Percentiles rank a stretch among this genome's conserved stretches.
These are phyloP conservation scores for Halcyon badia DNA, from an alignment of 2,797 vertebrate genomes.

Conservation along the genomic window DNA sequence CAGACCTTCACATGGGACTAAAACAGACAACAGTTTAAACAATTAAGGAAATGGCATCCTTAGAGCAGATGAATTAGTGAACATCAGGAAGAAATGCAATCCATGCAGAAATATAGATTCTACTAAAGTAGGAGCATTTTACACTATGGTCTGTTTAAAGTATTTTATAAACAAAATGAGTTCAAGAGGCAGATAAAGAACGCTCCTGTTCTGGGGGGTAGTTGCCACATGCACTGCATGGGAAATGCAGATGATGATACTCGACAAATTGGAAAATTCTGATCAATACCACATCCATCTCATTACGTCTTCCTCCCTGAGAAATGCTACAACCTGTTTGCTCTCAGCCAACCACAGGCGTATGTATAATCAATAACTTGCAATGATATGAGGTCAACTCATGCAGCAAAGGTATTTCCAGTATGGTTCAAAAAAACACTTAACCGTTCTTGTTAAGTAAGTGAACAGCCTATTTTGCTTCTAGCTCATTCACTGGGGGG, in stretches of 20 bases:
- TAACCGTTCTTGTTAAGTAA: constrained; percentile 40
- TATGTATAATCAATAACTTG: constrained; percentile 29
- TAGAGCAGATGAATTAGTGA: background rate
- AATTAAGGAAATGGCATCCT: background rate
- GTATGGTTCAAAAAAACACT: constrained; percentile 23
- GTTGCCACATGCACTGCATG: background rate
- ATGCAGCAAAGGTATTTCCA: constrained; percentile 4
- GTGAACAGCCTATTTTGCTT: background rate
- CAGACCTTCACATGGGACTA: background rate
- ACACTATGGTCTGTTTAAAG: background rate
- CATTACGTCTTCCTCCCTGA: background rate
- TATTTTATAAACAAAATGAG: background rate
- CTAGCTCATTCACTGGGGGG: background rate
- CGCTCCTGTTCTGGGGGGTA: accelerated
- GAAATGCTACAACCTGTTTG: background rate
- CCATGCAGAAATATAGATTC: background rate
- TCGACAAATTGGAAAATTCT: background rate
- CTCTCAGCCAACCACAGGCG: constrained; percentile 13
- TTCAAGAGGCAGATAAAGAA: background rate
- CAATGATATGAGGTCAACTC: constrained; percentile 16
- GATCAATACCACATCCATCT: constrained; percentile 36
- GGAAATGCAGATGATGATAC: background rate
- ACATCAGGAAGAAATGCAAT: background rate
- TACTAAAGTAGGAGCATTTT: background rate
- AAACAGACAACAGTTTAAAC: background rate